These are phyloP conservation scores for Ectobius pallidus DNA, from an alignment of 2,888 invertebrate species.

Conservation along the genomic window DNA sequence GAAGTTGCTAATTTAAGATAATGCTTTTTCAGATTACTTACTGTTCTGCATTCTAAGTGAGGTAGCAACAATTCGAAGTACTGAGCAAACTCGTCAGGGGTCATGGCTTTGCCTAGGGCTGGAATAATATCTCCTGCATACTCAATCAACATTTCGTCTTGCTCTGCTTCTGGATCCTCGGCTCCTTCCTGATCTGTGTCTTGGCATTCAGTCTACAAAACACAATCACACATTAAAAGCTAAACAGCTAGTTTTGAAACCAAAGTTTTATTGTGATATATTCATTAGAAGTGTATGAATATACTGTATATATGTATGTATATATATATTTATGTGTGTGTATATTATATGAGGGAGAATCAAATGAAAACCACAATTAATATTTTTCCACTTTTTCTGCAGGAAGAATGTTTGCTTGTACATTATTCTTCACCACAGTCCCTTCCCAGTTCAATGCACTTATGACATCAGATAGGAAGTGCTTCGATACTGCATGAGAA, in stretches of 20 bases:
- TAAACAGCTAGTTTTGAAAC: constrained; percentile 16
- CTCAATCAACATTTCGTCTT: constrained; percentile 74
- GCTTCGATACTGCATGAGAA: no score
- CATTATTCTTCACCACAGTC: no score
- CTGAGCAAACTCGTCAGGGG: constrained; percentile 68
- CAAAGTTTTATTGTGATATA: not conserved
- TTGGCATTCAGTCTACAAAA: constrained; percentile 57
- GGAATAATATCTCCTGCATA: constrained; percentile 77
- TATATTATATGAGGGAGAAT: no score
- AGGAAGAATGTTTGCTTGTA: no score
- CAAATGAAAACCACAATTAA: no score
- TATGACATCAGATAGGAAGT: no score
- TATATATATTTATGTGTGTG: no score
- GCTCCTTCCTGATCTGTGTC: constrained; percentile 54
- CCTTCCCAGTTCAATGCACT: no score
- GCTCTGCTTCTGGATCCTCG: constrained; percentile 71
- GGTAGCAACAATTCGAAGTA: constrained; percentile 70
- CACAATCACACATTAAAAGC: not conserved
- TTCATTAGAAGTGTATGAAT: constrained; percentile 20
- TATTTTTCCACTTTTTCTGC: no score
- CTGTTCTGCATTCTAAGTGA: constrained; percentile 68
- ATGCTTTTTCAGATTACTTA: no score
- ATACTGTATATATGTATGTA: no score
- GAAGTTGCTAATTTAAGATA: no score
- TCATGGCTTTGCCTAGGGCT: constrained; percentile 68